Evolutionary conservation across 2,888 invertebrate genomes (phyloP), one percentile per base, ranked within the genome.

Genomic region (Epinotia demarniana): DNA sequence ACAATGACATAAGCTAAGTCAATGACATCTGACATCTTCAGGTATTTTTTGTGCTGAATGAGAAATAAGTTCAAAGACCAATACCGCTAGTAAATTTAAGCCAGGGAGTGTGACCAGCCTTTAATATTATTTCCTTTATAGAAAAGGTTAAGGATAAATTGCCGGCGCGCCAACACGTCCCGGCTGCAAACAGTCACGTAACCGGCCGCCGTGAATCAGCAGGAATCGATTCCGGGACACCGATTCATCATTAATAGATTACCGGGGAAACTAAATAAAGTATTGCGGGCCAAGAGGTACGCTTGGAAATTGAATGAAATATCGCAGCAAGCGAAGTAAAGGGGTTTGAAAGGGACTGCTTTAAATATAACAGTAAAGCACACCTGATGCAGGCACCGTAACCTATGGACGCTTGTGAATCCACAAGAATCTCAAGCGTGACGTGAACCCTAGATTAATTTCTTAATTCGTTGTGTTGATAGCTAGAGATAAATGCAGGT

Each of bases 221-320:
- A n/a, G 12, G 68, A 43, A 69, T 69, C 69, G 69, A 69, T 69
- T 69, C 9, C 27, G 69, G 69, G 72, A 64, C 64, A 58, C 27
- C 72, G 33, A 72, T 66, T 66, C 72, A 72, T 72, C 64, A 72
- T 72, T 58, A n/a, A 66, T 64, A 64, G 66, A 69, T 60, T 69
- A 60, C 69, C 9, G 27, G 68, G 46, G 69, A 69, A 69, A 69
- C 43, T 60, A 69, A 69, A 69, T 69, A 69, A 19, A 58, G 58
- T 60, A 46, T 46, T 33, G 18, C 57, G 19, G 19, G 18, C 33
- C 13, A 19, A 16, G 39, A 53, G 19, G 23, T 43, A 27, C n/a
- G 3, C 61, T n/a, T 46, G 13, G 6, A 62, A 13, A 46, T 23
- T n/a, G n/a, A 16, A 5, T 16, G 3, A 53, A 0, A n/a, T 8